Evolutionary conservation across 64 coral and sea anemone genomes (phyloP).

Genomic region (Actinia tenebrosa): DNA sequence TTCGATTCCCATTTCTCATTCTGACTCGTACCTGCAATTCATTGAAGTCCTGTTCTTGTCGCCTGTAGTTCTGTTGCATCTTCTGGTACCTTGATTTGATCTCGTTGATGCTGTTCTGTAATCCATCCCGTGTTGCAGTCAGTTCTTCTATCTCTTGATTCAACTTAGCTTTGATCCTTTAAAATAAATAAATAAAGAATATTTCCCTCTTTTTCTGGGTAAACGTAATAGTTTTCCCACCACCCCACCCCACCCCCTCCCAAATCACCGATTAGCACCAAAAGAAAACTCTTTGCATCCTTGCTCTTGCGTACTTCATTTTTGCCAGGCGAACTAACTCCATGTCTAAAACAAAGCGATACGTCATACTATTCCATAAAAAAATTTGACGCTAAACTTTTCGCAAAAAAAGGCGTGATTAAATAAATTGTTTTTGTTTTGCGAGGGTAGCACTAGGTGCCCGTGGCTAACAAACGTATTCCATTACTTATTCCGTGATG

Average conservation of each 20-base stretch:
- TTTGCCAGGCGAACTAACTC: no score
- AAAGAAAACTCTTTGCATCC: no score
- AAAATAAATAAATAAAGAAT: neutral
- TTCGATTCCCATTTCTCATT: neutral
- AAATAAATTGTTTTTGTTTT: no score
- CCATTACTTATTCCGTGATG: neutral
- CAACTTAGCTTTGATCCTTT: slow-evolving; percentile 32
- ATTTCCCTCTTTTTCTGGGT: neutral
- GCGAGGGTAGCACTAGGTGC: no score
- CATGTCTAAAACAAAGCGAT: no score
- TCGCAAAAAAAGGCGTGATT: no score
- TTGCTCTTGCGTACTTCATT: no score
- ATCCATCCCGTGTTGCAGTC: neutral
- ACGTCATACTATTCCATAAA: no score
- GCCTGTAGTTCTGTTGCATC: slow-evolving; percentile 20
- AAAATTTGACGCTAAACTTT: no score
- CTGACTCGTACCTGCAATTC: slow-evolving; percentile 5
- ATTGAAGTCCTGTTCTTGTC: slow-evolving; percentile 19
- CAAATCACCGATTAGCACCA: no score
- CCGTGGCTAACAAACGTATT: no score
- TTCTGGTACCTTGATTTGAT: slow-evolving; percentile 26
- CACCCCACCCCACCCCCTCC: no score
- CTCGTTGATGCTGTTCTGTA: slow-evolving; percentile 18
- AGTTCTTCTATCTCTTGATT: slow-evolving; percentile 33
- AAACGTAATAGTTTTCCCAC: neutral